Evolutionary conservation across 1,140 invertebrate genomes (phyloP).

Genomic region (Arctopsyche grandis): DNA sequence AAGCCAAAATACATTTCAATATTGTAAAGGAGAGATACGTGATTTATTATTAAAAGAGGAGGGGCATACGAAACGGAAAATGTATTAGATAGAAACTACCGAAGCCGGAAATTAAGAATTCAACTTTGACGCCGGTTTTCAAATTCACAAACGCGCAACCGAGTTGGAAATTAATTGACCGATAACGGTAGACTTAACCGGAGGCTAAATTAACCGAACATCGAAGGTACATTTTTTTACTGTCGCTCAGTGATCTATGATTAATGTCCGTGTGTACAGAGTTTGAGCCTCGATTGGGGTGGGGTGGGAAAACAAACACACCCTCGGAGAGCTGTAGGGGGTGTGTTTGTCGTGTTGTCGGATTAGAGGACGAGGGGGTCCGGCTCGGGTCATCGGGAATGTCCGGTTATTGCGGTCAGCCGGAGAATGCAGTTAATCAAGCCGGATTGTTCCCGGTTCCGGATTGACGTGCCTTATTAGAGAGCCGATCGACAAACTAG

Average conservation of each 20-base stretch:
- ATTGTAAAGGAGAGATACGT: too few species aligned
- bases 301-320: not conserved
- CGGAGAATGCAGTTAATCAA: constrained; percentile 42
- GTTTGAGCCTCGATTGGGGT: not conserved
- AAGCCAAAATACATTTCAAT: too few species aligned
- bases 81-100: too few species aligned
- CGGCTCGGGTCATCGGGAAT: constrained; percentile 29
- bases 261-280: not conserved
- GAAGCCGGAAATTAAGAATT: constrained; percentile 24
- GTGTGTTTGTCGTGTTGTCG: not conserved
- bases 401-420: constrained; percentile 39
- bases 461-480: constrained; percentile 38
- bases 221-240: not conserved
- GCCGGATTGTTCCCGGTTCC: constrained; percentile 11
- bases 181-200: not conserved
- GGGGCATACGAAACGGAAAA: too few species aligned
- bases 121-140: constrained; percentile 17
- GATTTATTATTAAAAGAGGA: too few species aligned
- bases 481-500: not conserved
- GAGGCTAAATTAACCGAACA: not conserved
- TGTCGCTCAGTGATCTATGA: too few species aligned
- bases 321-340: not conserved
- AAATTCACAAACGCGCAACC: not conserved
- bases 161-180: not conserved
- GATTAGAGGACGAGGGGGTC: not conserved